Percentiles rank a stretch among this genome's conserved stretches.
Evolutionary conservation across 2,888 invertebrate genomes (phyloP).

Genomic region (Scaptomyza flava): DNA sequence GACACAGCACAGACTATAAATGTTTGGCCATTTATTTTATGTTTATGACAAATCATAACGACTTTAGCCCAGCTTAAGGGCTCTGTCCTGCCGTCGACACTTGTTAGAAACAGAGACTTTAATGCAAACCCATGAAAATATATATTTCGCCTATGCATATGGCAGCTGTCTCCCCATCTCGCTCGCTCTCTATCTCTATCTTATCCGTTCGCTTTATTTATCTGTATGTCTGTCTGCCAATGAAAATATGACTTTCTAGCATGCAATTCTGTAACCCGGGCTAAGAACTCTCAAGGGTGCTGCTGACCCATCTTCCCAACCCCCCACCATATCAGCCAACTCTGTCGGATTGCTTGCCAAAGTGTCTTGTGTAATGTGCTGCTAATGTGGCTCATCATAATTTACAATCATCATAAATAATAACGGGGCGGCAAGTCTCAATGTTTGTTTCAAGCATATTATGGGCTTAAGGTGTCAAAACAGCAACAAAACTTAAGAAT

Average conservation of each 20-base stretch:
- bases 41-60: constrained; percentile 80
- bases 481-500: constrained; percentile 12
- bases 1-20: constrained; percentile 70
- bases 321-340: constrained; percentile 16
- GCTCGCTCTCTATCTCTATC: background rate
- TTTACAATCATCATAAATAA: constrained; percentile 77
- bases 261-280: constrained; percentile 52
- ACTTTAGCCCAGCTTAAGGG: constrained; percentile 73
- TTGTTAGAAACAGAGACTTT: constrained; percentile 73
- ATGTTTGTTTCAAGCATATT: constrained; percentile 24
- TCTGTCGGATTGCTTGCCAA: constrained; percentile 28
- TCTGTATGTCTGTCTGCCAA: constrained; percentile 25
- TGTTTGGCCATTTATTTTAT: constrained; percentile 80
- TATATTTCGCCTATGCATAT: constrained; percentile 61
- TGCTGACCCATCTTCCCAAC: background rate
- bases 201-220: background rate
- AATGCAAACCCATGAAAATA: constrained; percentile 43
- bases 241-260: constrained; percentile 68
- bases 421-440: constrained; percentile 44
- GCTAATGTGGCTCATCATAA: constrained; percentile 70
- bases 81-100: constrained; percentile 67
- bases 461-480: constrained; percentile 36
- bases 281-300: constrained; percentile 6
- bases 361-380: constrained; percentile 59
- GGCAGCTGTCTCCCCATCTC: constrained; percentile 9